A percentile compares a stretch with the other conserved stretches of the same genome.
Evolutionary conservation across 2,797 vertebrate species (phyloP).

Genomic region (Sebastes hubbsi): DNA sequence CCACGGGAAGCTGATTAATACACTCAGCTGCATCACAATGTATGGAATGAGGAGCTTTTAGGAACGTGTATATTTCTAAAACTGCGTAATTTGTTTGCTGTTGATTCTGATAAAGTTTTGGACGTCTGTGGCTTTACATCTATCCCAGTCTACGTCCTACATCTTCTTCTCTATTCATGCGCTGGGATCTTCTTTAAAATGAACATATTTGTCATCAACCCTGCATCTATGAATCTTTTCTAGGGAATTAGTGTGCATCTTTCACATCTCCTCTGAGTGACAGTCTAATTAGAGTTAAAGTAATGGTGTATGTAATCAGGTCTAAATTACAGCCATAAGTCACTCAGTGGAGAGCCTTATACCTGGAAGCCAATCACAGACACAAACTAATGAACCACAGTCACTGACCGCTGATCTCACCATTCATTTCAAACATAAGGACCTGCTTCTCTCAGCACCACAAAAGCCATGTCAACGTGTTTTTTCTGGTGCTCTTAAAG

Average conservation of each 20-base stretch:
- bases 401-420: constrained; percentile 33
- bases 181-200: not conserved
- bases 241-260: constrained; percentile 6
- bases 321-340: constrained; percentile 75
- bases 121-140: not conserved
- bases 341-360: constrained; percentile 44
- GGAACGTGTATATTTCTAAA: not conserved
- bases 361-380: constrained; percentile 55
- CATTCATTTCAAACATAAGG: constrained; percentile 40
- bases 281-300: constrained; percentile 69
- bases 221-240: not conserved
- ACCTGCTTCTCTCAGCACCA: constrained; percentile 17
- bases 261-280: constrained; percentile 53
- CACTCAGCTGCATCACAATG: constrained; percentile 18
- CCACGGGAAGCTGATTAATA: constrained; percentile 52
- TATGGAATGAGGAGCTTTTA: not conserved
- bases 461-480: not conserved
- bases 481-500: not conserved
- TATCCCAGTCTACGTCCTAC: not conserved
- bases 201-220: constrained; percentile 14
- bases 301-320: constrained; percentile 72
- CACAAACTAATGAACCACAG: constrained; percentile 48
- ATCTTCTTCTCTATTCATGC: not conserved
- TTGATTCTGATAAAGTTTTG: not conserved
- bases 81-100: not conserved